Evolutionary conservation across 2,888 invertebrate genomes (phyloP).

Genomic region (Euclidia mi): DNA sequence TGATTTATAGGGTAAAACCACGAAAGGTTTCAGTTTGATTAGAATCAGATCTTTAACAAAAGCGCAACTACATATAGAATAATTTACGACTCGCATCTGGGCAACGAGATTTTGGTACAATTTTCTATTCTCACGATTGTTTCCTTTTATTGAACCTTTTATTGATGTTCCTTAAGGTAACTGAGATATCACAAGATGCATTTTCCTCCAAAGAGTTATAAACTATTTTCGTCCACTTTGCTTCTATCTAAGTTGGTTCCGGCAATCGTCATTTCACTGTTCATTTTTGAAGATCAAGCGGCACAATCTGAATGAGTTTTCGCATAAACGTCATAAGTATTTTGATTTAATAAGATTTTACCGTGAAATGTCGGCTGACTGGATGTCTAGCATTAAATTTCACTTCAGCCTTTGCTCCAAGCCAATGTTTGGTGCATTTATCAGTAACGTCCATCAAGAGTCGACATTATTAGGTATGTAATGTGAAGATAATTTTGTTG

Average conservation of each 20-base stretch:
- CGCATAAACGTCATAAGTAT: too few species aligned
- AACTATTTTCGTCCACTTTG: conserved; percentile 13
- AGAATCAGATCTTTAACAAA: conserved; percentile 16
- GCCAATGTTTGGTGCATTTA: too few species aligned
- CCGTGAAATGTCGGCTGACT: too few species aligned
- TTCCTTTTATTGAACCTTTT: conserved; percentile 17
- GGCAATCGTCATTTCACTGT: conserved; percentile 13
- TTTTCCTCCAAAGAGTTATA: conserved; percentile 16
- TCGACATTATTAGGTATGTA: too few species aligned
- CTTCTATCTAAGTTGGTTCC: conserved; percentile 9
- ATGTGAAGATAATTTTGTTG: too few species aligned
- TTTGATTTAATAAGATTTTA: too few species aligned
- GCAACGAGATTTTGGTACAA: conserved; percentile 17
- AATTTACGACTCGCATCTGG: conserved; percentile 36
- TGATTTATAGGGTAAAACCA: conserved; percentile 5
- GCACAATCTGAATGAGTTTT: conserved; percentile 1
- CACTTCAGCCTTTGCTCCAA: too few species aligned
- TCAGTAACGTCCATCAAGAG: too few species aligned
- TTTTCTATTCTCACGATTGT: conserved; percentile 30
- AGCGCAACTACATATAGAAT: conserved; percentile 22
- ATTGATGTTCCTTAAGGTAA: conserved; percentile 22
- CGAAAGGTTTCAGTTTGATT: conserved; percentile 1
- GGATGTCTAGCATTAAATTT: too few species aligned
- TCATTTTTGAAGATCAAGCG: conserved; percentile 11
- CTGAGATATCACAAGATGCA: conserved; percentile 18